A percentile compares a stretch with the other conserved stretches of the same genome.
Conservation (phyloP, 1,140 invertebrate species). For the Thalassaphorura encarpata region DNA sequence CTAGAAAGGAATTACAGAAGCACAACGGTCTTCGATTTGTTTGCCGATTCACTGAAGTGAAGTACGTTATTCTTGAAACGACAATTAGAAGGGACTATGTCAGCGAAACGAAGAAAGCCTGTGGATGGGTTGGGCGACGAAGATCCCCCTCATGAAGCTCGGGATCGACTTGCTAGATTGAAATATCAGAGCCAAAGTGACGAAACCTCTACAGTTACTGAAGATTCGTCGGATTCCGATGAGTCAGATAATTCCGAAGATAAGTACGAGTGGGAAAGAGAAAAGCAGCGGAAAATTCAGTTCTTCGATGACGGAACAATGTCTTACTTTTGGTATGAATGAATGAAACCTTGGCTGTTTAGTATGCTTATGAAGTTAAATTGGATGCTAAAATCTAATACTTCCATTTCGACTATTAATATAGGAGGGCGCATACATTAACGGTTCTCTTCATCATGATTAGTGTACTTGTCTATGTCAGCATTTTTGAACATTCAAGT, state of each 20-base stretch:
- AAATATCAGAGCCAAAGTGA: not conserved
- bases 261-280: slow-evolving; percentile 42
- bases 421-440: slow-evolving; percentile 46
- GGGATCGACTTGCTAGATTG: no score
- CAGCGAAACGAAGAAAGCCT: no score
- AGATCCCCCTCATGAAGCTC: no score
- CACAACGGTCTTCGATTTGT: no score
- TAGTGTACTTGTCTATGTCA: slow-evolving; percentile 43
- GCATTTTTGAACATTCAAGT: slow-evolving; percentile 40
- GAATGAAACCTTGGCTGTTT: not conserved
- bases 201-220: not conserved
- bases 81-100: no score
- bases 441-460: slow-evolving; percentile 43
- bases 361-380: not conserved
- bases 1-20: no score
- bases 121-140: no score
- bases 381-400: not conserved
- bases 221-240: not conserved
- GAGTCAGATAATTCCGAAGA: not conserved
- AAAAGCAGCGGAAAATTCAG: slow-evolving; percentile 38
- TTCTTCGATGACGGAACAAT: slow-evolving; percentile 48
- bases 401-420: slow-evolving; percentile 28
- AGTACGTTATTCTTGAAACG: no score
- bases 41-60: no score
- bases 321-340: slow-evolving; percentile 46